phyloP scores from a whole-genome alignment of 2,888 invertebrate genomes.

The Entomobrya proxima region DNA sequence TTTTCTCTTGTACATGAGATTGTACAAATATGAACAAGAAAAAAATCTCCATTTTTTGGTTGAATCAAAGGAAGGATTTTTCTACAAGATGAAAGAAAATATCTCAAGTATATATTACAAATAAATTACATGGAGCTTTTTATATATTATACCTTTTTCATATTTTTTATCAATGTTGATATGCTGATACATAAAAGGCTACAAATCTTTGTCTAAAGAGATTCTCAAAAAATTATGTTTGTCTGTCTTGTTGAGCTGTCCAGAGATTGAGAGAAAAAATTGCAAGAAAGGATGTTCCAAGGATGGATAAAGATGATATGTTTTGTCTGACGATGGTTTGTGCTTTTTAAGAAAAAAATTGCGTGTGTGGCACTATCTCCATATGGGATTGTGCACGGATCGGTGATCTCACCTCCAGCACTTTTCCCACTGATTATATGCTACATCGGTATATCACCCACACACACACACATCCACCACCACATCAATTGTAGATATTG shows the following conservation, averaged over 20 bases:
- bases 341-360: slow-evolving; percentile 35
- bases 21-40: background rate
- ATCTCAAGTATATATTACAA: too few species aligned
- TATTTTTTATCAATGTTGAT: slow-evolving; percentile 2
- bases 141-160: background rate
- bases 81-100: background rate
- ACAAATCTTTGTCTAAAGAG: slow-evolving; percentile 40
- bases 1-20: background rate
- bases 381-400: slow-evolving; percentile 53
- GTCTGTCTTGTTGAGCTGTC: slow-evolving; percentile 24
- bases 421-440: background rate
- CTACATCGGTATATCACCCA: slow-evolving; percentile 10
- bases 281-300: background rate
- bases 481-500: background rate
- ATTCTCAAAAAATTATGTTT: slow-evolving; percentile 26
- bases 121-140: too few species aligned
- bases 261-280: slow-evolving; percentile 1
- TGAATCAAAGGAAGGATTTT: background rate
- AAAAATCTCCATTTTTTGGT: background rate
- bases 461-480: background rate
- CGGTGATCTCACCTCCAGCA: slow-evolving; percentile 35
- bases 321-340: background rate
- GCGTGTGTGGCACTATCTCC: slow-evolving; percentile 37
- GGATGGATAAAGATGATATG: slow-evolving; percentile 20
- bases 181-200: slow-evolving; percentile 6